phyloP scores from a whole-genome alignment of 1,140 invertebrate species.

The Coenobita brevimanus region DNA sequence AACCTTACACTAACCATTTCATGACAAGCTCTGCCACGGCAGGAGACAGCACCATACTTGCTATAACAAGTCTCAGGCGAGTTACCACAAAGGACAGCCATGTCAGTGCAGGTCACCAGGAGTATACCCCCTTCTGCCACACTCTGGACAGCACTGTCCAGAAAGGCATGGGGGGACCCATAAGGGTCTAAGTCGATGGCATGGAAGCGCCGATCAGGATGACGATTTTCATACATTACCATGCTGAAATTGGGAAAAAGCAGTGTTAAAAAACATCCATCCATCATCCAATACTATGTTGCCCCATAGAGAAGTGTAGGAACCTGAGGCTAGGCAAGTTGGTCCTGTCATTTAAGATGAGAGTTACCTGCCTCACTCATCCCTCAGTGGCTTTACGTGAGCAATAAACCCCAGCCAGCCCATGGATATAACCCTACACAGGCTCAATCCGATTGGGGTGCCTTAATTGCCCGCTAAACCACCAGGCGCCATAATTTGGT shows the following conservation, averaged over 20 bases:
- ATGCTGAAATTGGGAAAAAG: conserved; percentile 78
- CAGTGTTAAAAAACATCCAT: conserved; percentile 44
- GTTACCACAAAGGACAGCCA: conserved; percentile 97
- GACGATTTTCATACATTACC: conserved; percentile 87
- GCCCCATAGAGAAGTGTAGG: too few species aligned
- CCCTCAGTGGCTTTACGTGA: too few species aligned
- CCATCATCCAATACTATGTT: too few species aligned
- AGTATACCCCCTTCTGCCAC: conserved; percentile 82
- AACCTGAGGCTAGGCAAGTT: too few species aligned
- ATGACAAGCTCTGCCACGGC: conserved; percentile 80
- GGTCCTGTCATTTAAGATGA: too few species aligned
- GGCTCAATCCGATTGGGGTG: too few species aligned
- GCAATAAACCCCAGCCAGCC: too few species aligned
- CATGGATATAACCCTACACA: too few species aligned
- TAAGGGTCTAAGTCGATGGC: conserved; percentile 98
- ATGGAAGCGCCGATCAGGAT: conserved; percentile 83
- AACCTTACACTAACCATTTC: conserved; percentile 90
- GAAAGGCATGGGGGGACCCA: conserved; percentile 93
- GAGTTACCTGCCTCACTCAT: too few species aligned
- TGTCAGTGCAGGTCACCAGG: conserved; percentile 98
- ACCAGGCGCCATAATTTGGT: too few species aligned
- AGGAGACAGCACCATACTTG: conserved; percentile 94
- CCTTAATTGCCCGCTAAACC: too few species aligned
- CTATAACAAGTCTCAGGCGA: conserved; percentile 93
- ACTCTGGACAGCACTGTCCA: conserved; percentile 92